Evolutionary conservation across 2,797 vertebrate species (phyloP).

Genomic region (Pangasius krempfi): DNA sequence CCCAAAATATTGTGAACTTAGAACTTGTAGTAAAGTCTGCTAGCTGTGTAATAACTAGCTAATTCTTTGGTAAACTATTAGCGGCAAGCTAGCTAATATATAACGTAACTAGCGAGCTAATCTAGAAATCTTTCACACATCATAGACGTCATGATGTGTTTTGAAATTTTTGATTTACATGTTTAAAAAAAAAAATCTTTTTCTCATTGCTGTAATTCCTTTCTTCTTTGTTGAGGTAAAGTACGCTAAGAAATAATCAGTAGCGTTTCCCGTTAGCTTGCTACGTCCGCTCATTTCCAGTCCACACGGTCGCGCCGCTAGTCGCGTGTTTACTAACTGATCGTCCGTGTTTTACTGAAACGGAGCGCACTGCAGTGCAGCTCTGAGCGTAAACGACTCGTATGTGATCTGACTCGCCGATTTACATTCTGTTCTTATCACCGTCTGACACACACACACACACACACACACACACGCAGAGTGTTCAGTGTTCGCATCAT

Average conservation of each 20-base stretch:
- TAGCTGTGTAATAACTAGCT: background rate
- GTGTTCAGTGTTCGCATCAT: conserved; percentile 20
- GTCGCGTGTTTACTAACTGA: background rate
- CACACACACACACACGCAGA: background rate
- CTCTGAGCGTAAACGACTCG: background rate
- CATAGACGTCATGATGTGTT: background rate
- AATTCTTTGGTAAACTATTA: background rate
- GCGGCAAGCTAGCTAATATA: background rate
- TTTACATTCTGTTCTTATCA: conserved; percentile 24
- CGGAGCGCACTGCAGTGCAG: background rate
- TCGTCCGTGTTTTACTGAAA: background rate
- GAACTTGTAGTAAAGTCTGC: background rate
- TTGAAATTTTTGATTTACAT: background rate
- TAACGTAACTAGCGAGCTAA: background rate
- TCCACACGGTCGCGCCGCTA: background rate
- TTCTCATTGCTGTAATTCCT: background rate
- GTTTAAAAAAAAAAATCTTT: background rate
- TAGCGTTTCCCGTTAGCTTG: background rate
- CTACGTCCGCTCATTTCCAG: background rate
- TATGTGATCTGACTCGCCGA: background rate
- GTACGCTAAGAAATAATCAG: background rate
- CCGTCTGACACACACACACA: background rate
- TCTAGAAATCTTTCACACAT: background rate
- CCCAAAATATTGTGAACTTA: background rate
- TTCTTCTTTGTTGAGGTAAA: background rate